Base-by-base conservation (phyloP, 2,113 vertebrate species). In the Willisornis vidua region DNA sequence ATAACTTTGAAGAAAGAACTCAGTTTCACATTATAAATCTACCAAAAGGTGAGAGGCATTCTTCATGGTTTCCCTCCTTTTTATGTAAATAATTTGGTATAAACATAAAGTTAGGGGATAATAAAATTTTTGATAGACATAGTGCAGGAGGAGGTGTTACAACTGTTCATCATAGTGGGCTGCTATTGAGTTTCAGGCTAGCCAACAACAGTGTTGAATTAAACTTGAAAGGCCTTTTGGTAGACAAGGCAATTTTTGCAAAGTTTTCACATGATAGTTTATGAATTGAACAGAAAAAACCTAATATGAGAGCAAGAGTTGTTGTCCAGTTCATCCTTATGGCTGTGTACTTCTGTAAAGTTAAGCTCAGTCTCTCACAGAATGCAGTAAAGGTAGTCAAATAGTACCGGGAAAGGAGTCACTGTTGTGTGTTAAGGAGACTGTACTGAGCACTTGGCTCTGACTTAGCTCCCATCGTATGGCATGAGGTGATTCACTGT, bases 1-100 rank as follows among this genome's bases (percentile, higher is more conserved):
- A 46, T 43, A 95, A 74, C 78, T 96, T 96, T 95, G 87, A 92
- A 97, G 87, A 97, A 96, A 61, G 31, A 96, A 87, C 12, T 68
- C 33, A 45, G 14, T 90, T 74, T 89, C 65, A 79, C 76, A 43
- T 85, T 95, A 75, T 89, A 96, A 96, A 80, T 86, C 90, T 97
- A 91, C 72, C 77, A 80, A 57, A 79, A 82, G 25, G 49, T 87
- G 62, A 94, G 59, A 43, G 54, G 67, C 90, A 58, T 41, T 93
- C 70, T 77, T 80, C 7, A 71, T 93, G 57, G 14, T 84, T 96
- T 96, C 72, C 33, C 41, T 90, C 45, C 31, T 20, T 79, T 86
- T 81, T 81, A 25, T 81, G 37, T 72, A 54, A 94, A 71, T 75
- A 81, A 72, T 55, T 88, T 1, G 4, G 11, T 37, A 51, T 54